Evolutionary conservation across 1,140 invertebrate genomes (phyloP).

Genomic region (Dendrolimus kikuchii): DNA sequence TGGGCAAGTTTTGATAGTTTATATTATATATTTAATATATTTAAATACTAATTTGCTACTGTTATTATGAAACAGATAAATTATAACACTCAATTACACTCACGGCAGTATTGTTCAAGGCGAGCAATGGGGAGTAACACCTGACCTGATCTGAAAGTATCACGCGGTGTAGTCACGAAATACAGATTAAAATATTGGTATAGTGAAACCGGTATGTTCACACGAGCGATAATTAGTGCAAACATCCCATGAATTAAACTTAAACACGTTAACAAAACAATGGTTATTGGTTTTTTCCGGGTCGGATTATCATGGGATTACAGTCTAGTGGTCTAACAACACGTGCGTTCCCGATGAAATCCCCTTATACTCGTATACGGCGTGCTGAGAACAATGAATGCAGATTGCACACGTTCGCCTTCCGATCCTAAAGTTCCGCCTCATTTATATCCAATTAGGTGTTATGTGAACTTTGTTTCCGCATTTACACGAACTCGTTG

Average conservation of each 20-base stretch:
- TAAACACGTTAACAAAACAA: conserved; percentile 50
- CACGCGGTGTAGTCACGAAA: conserved; percentile 26
- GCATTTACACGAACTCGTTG: conserved; percentile 24
- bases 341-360: conserved; percentile 39
- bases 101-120: too few relatives aligned
- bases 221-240: conserved; percentile 39
- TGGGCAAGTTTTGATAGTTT: too few relatives aligned
- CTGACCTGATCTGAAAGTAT: conserved; percentile 13
- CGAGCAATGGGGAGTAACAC: too few relatives aligned
- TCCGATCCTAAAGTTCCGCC: conserved; percentile 20
- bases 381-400: conserved; percentile 25
- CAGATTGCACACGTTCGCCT: conserved; percentile 16
- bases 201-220: conserved; percentile 37
- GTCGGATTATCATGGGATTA: conserved; percentile 57
- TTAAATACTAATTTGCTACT: too few relatives aligned
- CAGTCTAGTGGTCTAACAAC: conserved; percentile 23
- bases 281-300: conserved; percentile 56
- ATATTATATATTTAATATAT: too few relatives aligned
- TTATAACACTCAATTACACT: too few relatives aligned
- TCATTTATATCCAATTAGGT: conserved; percentile 30
- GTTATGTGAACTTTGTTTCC: conserved; percentile 22
- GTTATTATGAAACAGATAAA: too few relatives aligned
- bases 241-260: conserved; percentile 37
- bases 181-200: conserved; percentile 45
- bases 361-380: conserved; percentile 13